These are phyloP conservation scores for Pemphredon lugubris DNA, from an alignment of 2,888 invertebrate genomes.

Conservation along the genomic window DNA sequence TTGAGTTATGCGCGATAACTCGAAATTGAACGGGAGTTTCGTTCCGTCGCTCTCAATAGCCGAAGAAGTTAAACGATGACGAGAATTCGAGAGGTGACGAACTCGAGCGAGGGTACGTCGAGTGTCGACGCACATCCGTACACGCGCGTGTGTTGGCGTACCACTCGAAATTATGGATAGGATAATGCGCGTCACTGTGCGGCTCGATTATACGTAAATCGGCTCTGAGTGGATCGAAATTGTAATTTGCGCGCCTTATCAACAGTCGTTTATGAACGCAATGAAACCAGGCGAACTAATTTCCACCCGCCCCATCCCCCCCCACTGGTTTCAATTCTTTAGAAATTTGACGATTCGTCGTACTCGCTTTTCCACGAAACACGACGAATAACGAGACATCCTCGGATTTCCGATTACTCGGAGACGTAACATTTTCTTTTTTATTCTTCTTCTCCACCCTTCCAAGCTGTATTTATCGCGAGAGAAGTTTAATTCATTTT, in stretches of 20 bases:
- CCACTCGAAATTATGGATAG: slow-evolving; percentile 18
- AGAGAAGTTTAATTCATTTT: background rate
- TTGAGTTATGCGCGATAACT: slow-evolving; percentile 2
- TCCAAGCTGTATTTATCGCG: no score
- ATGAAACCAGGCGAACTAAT: background rate
- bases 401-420: no score
- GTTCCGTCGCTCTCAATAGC: background rate
- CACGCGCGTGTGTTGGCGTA: no score
- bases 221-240: background rate
- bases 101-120: background rate
- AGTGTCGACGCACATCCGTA: slow-evolving; percentile 4
- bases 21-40: background rate
- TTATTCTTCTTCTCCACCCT: no score
- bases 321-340: no score
- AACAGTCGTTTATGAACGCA: background rate
- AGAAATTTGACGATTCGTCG: no score
- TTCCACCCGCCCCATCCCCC: background rate
- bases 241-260: background rate
- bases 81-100: slow-evolving; percentile 8
- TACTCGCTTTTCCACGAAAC: no score
- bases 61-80: slow-evolving; percentile 2
- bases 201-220: background rate
- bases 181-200: background rate
- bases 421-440: no score
- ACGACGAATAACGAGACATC: no score